Percentiles rank a stretch among this genome's conserved stretches.
These are phyloP conservation scores for Ctenodactylus gundi DNA, from an alignment of 2,113 vertebrate species.

Conservation along the genomic window DNA sequence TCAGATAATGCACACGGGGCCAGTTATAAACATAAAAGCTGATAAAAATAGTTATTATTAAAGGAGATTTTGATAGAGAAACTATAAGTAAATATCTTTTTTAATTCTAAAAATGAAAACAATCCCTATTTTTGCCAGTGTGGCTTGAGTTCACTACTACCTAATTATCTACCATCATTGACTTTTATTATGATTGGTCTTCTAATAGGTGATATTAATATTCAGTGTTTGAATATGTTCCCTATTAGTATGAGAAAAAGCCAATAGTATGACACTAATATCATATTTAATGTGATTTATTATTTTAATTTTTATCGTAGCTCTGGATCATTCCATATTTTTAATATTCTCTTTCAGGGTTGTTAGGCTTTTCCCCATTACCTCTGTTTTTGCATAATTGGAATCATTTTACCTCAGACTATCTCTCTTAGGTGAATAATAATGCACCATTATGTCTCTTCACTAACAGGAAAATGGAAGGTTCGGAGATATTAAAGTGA, in stretches of 20 bases:
- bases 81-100: constrained; percentile 2
- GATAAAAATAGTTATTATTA: not conserved
- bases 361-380: constrained; percentile 47
- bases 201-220: constrained; percentile 70
- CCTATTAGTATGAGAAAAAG: constrained; percentile 57
- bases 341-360: constrained; percentile 63
- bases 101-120: not conserved
- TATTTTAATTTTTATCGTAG: constrained; percentile 66
- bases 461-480: not conserved
- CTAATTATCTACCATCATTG: constrained; percentile 60
- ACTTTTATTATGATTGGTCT: constrained; percentile 75
- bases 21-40: constrained; percentile 21
- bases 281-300: constrained; percentile 69
- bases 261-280: constrained; percentile 62
- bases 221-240: constrained; percentile 67
- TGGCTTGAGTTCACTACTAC: constrained; percentile 34
- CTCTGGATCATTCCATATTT: constrained; percentile 57
- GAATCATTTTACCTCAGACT: constrained; percentile 46
- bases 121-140: not conserved
- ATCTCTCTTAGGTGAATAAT: constrained; percentile 38
- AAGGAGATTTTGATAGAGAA: constrained; percentile 10
- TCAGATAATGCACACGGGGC: not conserved
- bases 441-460: not conserved
- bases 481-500: not conserved
- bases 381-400: constrained; percentile 64